Conservation (phyloP, 2,888 invertebrate species). For the Gymnosoma rotundatum region DNA sequence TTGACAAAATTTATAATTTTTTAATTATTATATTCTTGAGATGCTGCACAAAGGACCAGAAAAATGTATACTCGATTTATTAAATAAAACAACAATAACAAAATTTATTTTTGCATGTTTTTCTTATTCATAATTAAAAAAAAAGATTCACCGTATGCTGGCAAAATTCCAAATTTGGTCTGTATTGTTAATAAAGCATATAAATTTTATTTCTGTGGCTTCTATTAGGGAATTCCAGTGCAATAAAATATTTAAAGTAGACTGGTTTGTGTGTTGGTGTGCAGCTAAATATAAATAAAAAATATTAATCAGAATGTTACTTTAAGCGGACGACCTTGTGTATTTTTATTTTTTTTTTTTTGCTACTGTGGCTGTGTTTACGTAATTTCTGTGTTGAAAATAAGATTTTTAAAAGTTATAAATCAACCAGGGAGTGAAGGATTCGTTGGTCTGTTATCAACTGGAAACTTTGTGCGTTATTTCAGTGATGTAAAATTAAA, state of each 20-base stretch:
- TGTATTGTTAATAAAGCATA: background rate
- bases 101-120: no score
- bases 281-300: background rate
- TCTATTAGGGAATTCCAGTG: slow-evolving; percentile 28
- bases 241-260: background rate
- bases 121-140: no score
- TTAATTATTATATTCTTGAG: no score
- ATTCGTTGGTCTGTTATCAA: background rate
- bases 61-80: no score
- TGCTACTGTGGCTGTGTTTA: background rate
- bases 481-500: background rate
- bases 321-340: slow-evolving; percentile 43
- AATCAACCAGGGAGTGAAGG: background rate
- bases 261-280: slow-evolving; percentile 14
- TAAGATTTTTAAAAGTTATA: background rate
- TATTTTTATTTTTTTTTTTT: slow-evolving; percentile 1
- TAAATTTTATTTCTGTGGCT: background rate
- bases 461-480: background rate
- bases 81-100: no score
- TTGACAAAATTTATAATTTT: no score
- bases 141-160: no score
- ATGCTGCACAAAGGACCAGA: no score
- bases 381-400: slow-evolving; percentile 8
- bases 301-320: slow-evolving; percentile 32
- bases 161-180: background rate